Evolutionary conservation across 2,797 vertebrate genomes (phyloP).

Genomic region (Podargus strigoides): DNA sequence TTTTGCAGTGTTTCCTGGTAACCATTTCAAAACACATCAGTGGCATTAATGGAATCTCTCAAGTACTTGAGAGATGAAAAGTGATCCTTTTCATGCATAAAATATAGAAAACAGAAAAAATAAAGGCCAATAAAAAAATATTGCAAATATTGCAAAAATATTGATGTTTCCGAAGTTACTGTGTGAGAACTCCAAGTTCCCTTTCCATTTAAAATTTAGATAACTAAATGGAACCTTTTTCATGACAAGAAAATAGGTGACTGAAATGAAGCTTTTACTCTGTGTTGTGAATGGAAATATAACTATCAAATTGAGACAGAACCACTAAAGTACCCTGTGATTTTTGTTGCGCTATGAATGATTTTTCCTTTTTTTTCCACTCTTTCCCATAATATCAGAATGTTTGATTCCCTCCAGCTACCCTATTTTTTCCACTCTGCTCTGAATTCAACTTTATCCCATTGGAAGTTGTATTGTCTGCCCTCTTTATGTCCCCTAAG

Average conservation of each 20-base stretch:
- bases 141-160: too few species aligned
- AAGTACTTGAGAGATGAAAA: neutral
- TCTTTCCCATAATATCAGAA: neutral
- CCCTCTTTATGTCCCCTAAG: neutral
- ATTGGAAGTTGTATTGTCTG: neutral
- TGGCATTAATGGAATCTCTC: neutral
- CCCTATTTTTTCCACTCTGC: neutral
- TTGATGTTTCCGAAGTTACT: neutral
- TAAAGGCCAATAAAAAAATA: neutral
- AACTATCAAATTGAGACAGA: neutral
- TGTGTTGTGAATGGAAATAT: neutral
- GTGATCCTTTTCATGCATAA: neutral
- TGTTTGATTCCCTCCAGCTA: neutral
- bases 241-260: neutral
- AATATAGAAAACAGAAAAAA: neutral
- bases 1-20: neutral
- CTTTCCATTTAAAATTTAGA: neutral
- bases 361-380: fast-evolving
- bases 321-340: neutral
- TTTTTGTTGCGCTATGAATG: neutral
- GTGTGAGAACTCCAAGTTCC: neutral
- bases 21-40: neutral
- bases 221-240: neutral
- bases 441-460: neutral
- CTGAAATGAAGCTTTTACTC: neutral